Percentiles rank a stretch among this genome's conserved stretches.
These are phyloP conservation scores for Ochotona princeps DNA, from an alignment of 2,113 vertebrate genomes.

Conservation along the genomic window DNA sequence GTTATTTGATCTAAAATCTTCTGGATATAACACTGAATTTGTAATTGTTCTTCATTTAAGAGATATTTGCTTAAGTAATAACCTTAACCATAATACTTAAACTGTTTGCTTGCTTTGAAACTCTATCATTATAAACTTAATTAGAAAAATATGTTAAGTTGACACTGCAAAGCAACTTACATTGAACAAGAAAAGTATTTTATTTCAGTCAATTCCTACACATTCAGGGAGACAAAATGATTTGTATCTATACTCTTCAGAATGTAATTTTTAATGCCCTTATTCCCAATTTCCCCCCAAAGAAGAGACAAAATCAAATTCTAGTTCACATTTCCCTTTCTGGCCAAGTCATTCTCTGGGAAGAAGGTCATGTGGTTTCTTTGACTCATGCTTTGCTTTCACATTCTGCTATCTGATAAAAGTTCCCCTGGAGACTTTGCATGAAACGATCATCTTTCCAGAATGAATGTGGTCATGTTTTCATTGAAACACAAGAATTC, in stretches of 20 bases:
- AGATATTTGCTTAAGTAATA: conserved; percentile 40
- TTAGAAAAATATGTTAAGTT: conserved; percentile 46
- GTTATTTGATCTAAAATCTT: conserved; percentile 65
- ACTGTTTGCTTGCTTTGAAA: conserved; percentile 40
- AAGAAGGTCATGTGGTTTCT: conserved; percentile 59
- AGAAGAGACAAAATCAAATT: conserved; percentile 75
- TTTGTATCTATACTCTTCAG: conserved; percentile 76
- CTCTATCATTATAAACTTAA: neutral
- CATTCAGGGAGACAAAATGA: conserved; percentile 56
- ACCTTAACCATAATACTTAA: conserved; percentile 41
- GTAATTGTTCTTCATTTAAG: conserved; percentile 36
- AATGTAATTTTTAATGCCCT: conserved; percentile 72
- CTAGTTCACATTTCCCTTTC: conserved; percentile 65
- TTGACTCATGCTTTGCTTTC: conserved; percentile 70
- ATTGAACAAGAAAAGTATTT: conserved; percentile 16
- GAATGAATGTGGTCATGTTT: conserved; percentile 75
- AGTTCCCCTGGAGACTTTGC: conserved; percentile 70
- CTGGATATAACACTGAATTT: conserved; percentile 49
- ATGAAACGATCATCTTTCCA: conserved; percentile 76
- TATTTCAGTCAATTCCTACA: conserved; percentile 54
- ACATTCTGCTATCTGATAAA: conserved; percentile 68
- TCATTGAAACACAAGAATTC: conserved; percentile 61
- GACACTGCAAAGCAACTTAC: conserved; percentile 1
- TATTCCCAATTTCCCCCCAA: conserved; percentile 39
- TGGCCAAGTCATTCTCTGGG: conserved; percentile 64